Base-by-base conservation (phyloP, 1,140 invertebrate genomes). In the Spodoptera litura region DNA sequence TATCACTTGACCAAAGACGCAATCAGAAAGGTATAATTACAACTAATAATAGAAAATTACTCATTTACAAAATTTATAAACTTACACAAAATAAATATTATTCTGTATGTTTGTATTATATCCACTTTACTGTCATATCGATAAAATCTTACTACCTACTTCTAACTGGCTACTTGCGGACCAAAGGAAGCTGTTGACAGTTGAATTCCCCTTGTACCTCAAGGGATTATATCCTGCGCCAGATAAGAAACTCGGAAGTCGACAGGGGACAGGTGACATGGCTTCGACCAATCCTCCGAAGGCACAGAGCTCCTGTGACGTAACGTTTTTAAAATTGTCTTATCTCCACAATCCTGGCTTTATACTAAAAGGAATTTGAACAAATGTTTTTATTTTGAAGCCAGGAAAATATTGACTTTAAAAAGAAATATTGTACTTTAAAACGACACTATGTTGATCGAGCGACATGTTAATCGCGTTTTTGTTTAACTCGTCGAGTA, bases 171-270 rank as follows among this genome's bases (percentile, higher is more conserved):
- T 44, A 59, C 25, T 59, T 44, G 15, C 35, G 35, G 61, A 10
- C 8, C 38, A 44, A 49, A 35, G 15, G 61, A 49, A 35, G 35
- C n/a, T 15, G 38, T 15, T 64, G 61, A 64, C 61, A 64, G 61
- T 64, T 64, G 44, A 56, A 56, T 5, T 49, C 61, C 35, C 31
- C n/a, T 10, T 44, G 10, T 64, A 11, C 38, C 61, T 44, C 61
- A 64, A 64, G 61, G 61, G 61, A 64, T 64, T 44, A 44, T 38
- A 15, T 64, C 38, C 61, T 11, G n/a, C 38, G 38, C 38, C n/a
- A 64, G 61, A 64, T 64, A 64, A 64, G 35, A 64, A 64, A 64
- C 13, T 64, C n/a, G 8, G n/a, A 64, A 64, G 35, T 44, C 38
- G 61, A 64, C 61, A 20, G 35, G 61, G 35, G 61, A 64, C 38